Conservation (phyloP, 2,888 invertebrate species). For the Labia minor region DNA sequence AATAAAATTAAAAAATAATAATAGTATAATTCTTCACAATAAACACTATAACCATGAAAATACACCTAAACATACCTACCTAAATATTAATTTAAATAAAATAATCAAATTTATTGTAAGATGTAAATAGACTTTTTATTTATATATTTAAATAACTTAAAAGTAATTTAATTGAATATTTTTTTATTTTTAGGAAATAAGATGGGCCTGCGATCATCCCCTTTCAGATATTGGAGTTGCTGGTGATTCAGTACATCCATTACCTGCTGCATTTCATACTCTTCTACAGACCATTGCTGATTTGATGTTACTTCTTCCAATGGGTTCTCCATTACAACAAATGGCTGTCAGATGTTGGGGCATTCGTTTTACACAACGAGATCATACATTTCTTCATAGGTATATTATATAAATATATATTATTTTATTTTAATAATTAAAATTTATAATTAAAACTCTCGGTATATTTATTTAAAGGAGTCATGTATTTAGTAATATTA, state of each 20-base stretch:
- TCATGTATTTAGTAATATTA: conserved; percentile 91
- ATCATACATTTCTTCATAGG: conserved; percentile 79
- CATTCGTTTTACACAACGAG: conserved; percentile 74
- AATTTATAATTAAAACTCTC: neutral
- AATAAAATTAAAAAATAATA: too few species aligned
- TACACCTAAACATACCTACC: too few species aligned
- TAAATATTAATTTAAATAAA: too few species aligned
- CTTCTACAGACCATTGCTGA: conserved; percentile 85
- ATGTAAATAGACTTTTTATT: too few species aligned
- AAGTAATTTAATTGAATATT: too few species aligned
- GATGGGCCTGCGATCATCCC: conserved; percentile 62
- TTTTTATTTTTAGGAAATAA: conserved; percentile 45
- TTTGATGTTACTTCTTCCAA: conserved; percentile 76
- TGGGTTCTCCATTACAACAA: conserved; percentile 76
- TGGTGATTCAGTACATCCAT: conserved; percentile 50
- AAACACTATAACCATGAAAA: too few species aligned
- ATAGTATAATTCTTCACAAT: too few species aligned
- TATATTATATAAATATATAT: conserved; percentile 23
- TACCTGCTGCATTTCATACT: conserved; percentile 68
- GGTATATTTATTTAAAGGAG: conserved; percentile 47
- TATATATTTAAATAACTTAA: too few species aligned
- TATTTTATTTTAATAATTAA: neutral
- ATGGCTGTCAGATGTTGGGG: conserved; percentile 93
- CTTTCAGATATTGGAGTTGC: conserved; percentile 68
- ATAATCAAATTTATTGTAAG: too few species aligned